Evolutionary conservation across 2,113 vertebrate genomes (phyloP).

Genomic region (Canis aureus): DNA sequence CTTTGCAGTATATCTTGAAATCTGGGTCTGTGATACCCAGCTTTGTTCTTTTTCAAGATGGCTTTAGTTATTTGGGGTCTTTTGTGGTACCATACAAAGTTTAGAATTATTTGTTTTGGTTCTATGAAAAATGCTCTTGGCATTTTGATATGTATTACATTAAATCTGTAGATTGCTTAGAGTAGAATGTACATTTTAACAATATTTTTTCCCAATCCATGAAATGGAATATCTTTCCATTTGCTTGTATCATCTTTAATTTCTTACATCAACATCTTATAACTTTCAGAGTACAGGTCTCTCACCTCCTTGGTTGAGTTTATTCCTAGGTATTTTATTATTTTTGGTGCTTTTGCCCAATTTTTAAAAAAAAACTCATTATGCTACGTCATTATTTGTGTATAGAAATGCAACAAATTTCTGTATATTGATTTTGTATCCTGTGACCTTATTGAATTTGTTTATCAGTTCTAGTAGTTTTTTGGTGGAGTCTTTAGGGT

Average conservation of each 20-base stretch:
- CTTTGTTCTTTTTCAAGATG: neutral
- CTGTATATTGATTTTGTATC: neutral
- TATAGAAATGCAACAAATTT: neutral
- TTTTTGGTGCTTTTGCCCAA: neutral
- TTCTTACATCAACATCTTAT: neutral
- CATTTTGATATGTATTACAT: neutral
- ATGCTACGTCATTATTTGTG: neutral
- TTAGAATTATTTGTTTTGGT: neutral
- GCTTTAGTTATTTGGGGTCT: neutral
- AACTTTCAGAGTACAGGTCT: neutral
- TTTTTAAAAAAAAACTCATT: neutral
- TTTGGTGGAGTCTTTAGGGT: neutral
- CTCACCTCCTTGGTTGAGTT: neutral
- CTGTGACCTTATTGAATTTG: neutral
- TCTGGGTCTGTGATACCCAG: neutral
- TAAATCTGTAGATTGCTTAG: neutral
- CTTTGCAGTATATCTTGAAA: neutral
- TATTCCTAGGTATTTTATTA: neutral
- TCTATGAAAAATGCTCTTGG: neutral
- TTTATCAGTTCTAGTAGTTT: neutral
- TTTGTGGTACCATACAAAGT: neutral
- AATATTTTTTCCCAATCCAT: neutral
- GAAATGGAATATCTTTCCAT: neutral
- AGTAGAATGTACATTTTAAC: neutral
- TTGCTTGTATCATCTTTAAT: neutral